These are phyloP conservation scores for Mimumesa dahlbomi DNA, from an alignment of 2,888 invertebrate species.

Conservation along the genomic window DNA sequence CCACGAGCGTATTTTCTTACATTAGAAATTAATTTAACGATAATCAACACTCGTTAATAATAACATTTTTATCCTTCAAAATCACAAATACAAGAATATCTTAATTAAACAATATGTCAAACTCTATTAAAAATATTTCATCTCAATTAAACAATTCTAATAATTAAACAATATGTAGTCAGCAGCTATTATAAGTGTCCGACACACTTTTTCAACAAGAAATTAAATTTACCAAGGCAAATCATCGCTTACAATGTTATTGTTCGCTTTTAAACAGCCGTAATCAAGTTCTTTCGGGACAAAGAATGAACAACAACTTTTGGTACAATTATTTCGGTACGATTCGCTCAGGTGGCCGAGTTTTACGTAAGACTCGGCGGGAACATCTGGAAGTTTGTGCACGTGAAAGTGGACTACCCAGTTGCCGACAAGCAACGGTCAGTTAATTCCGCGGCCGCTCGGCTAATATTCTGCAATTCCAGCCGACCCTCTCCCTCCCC, in stretches of 20 bases:
- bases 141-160: too few species aligned
- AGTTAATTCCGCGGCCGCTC: slow-evolving; percentile 73
- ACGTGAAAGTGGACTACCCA: slow-evolving; percentile 76
- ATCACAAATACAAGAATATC: too few species aligned
- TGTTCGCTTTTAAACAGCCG: slow-evolving; percentile 32
- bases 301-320: too few species aligned
- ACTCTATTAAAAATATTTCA: too few species aligned
- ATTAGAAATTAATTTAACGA: too few species aligned
- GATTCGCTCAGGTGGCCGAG: slow-evolving; percentile 38
- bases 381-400: slow-evolving; percentile 73
- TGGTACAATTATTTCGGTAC: slow-evolving; percentile 44
- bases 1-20: too few species aligned
- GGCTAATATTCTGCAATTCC: slow-evolving; percentile 74
- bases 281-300: too few species aligned
- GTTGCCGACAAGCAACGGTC: slow-evolving; percentile 72
- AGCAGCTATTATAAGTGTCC: not conserved
- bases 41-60: too few species aligned
- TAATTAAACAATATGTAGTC: not conserved
- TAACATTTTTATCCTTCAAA: too few species aligned
- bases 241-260: slow-evolving; percentile 17
- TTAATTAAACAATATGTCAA: too few species aligned
- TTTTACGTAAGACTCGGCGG: slow-evolving; percentile 74
- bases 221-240: not conserved
- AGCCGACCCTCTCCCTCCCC: slow-evolving; percentile 21
- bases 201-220: not conserved